phyloP scores from a whole-genome alignment of 2,888 invertebrate genomes.

The Melinopterus prodromus region DNA sequence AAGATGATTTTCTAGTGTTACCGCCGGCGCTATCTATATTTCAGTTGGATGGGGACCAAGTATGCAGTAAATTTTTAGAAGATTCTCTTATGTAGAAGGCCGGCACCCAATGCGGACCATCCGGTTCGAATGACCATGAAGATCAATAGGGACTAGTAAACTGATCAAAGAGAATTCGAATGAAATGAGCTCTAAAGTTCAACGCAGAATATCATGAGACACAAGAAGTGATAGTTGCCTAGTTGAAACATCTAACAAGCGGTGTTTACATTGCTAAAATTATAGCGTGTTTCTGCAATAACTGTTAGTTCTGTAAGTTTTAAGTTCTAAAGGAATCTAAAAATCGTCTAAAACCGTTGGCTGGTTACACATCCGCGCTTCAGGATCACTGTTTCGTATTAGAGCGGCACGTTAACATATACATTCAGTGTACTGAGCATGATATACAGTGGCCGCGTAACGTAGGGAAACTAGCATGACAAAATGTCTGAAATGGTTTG shows the following conservation, averaged over 20 bases:
- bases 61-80: neutral
- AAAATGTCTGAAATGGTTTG: no score
- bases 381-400: no score
- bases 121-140: neutral
- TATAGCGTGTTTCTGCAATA: no score
- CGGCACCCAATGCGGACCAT: neutral
- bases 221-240: neutral
- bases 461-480: no score
- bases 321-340: no score
- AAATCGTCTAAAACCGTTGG: no score
- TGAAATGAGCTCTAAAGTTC: neutral
- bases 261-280: no score
- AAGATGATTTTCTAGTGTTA: slow-evolving; percentile 4
- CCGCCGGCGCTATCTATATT: neutral
- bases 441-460: no score
- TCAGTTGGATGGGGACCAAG: neutral
- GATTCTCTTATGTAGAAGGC: neutral
- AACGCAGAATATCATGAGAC: neutral
- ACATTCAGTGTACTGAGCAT: no score
- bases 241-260: neutral
- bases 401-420: no score
- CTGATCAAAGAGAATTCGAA: neutral
- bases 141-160: neutral
- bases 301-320: no score
- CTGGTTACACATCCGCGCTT: no score